phyloP scores from a whole-genome alignment of 2,888 invertebrate genomes.

The Chaetogeoica ovagalla region DNA sequence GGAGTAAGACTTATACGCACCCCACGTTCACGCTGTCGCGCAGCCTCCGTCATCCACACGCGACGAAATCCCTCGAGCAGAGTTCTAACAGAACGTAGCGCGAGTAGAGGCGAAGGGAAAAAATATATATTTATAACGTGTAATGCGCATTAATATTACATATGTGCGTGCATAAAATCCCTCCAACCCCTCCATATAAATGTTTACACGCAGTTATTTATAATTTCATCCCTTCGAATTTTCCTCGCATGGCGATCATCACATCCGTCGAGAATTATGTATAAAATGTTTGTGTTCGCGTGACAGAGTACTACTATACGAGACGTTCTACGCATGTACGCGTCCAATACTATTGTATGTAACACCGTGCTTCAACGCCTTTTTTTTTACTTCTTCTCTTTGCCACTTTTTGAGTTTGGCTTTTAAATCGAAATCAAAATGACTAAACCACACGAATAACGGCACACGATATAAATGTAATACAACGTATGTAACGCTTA shows the following conservation, averaged over 20 bases:
- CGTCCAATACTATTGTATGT: not conserved
- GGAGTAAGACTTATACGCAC: not conserved
- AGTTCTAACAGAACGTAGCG: not conserved
- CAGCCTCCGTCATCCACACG: not conserved
- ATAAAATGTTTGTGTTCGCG: conserved; percentile 7
- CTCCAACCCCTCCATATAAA: not conserved
- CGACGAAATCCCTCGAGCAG: conserved; percentile 12
- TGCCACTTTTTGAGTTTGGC: too few species aligned
- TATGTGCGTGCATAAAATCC: not conserved
- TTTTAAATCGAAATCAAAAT: too few species aligned
- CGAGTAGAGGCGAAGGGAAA: not conserved
- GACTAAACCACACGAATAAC: too few species aligned
- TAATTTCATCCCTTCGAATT: conserved; percentile 9
- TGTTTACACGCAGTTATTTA: not conserved
- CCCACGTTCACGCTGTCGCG: too few species aligned
- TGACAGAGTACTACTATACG: not conserved
- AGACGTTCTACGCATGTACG: not conserved
- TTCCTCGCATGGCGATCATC: not conserved
- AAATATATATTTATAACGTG: not conserved
- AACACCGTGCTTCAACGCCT: too few species aligned
- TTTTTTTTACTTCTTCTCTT: too few species aligned
- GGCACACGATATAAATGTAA: too few species aligned
- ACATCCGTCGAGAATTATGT: conserved; percentile 15
- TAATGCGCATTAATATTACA: not conserved
- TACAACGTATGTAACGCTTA: too few species aligned